Percentiles rank a stretch among this genome's conserved stretches.
These are phyloP conservation scores for Columba guinea DNA, from an alignment of 2,797 vertebrate genomes.

Conservation along the genomic window DNA sequence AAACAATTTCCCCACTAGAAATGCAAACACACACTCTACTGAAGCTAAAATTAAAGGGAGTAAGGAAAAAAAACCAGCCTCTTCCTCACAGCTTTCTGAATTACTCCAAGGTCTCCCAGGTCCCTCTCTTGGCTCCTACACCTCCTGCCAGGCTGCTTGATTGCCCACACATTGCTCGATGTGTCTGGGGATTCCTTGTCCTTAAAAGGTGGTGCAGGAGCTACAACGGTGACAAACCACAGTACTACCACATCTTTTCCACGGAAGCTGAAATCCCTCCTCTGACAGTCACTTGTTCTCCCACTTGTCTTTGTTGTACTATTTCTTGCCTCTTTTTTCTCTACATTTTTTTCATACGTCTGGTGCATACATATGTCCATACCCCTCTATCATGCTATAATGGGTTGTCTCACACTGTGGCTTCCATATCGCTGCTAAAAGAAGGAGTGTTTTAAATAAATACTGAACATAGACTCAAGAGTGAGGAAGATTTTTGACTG, in stretches of 20 bases:
- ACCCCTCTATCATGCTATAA: background rate
- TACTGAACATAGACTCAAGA: background rate
- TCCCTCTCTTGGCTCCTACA: background rate
- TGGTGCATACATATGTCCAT: background rate
- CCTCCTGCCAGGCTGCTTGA: background rate
- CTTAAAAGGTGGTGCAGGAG: background rate
- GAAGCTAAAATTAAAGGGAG: background rate
- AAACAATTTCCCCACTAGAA: background rate
- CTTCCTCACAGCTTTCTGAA: background rate
- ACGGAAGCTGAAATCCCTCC: background rate
- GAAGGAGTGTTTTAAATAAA: background rate
- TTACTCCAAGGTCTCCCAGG: background rate
- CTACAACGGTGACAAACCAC: background rate
- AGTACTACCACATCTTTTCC: background rate
- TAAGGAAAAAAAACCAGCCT: background rate
- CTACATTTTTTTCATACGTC: background rate
- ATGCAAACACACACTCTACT: background rate
- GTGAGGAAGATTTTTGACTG: background rate
- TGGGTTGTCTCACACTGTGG: background rate
- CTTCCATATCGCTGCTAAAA: background rate
- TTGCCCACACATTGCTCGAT: fast-evolving
- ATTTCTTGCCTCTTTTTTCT: background rate
- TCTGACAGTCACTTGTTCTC: background rate
- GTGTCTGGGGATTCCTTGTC: background rate
- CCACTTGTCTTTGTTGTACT: background rate